A percentile compares a stretch with the other conserved stretches of the same genome.
Evolutionary conservation across 2,113 vertebrate species (phyloP).

Genomic region (Oophaga pumilio): DNA sequence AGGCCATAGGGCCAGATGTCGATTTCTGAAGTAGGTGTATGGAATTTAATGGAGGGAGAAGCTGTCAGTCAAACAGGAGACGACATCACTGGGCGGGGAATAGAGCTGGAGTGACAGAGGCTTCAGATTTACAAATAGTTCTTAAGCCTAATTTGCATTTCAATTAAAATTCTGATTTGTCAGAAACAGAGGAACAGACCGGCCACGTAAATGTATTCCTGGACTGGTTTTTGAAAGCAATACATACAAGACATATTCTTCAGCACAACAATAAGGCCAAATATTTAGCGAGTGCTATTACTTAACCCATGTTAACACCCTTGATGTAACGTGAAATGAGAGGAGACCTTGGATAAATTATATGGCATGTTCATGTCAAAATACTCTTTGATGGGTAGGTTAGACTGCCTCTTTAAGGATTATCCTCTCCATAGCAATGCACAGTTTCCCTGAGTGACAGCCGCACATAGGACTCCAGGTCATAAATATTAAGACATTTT

Average conservation of each 20-base stretch:
- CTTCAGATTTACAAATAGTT: too few relatives aligned
- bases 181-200: too few relatives aligned
- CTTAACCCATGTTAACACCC: neutral
- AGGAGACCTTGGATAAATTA: neutral
- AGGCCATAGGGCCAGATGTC: too few relatives aligned
- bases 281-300: neutral
- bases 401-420: slow-evolving; percentile 1
- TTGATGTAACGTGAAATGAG: slow-evolving; percentile 11
- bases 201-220: too few relatives aligned
- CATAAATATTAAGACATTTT: neutral
- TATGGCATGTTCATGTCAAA: slow-evolving; percentile 3
- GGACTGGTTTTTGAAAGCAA: too few relatives aligned
- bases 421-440: neutral
- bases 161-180: too few relatives aligned
- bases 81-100: too few relatives aligned
- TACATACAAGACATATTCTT: neutral
- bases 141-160: too few relatives aligned
- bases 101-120: too few relatives aligned
- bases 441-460: slow-evolving; percentile 12
- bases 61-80: too few relatives aligned
- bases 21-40: too few relatives aligned
- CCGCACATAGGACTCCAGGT: slow-evolving; percentile 20
- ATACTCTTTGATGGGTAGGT: neutral
- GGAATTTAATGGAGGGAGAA: too few relatives aligned
- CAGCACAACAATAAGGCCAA: neutral